Evolutionary conservation across 1,140 invertebrate genomes (phyloP), one percentile per base, ranked within the genome.

Genomic region (Habropoda laboriosa): DNA sequence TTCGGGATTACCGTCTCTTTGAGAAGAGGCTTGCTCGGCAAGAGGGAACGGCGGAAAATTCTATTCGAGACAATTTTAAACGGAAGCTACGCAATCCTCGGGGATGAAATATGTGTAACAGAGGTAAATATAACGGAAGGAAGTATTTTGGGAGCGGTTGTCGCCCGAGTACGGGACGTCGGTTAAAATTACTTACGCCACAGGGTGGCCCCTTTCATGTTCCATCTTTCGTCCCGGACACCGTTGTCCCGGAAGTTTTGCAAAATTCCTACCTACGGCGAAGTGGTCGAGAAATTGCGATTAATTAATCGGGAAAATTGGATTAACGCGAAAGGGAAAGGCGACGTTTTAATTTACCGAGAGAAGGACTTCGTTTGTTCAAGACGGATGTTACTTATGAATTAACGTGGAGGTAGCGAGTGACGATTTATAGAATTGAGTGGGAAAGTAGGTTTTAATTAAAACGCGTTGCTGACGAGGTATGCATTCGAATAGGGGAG

Each of bases 61-160:
- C 42, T 35, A 60, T 73, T 73, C 30, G n/a, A 38, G 13, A 73
- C 40, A 60, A 47, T 73, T 60, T 72, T 60, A 60, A n/a, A 30
- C 30, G 55, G 42, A 72, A 60, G 30, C 10, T 60, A 35, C 13
- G 30, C 30, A 35, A 58, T 47, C 35, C 55, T 7, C 38, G 4
- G 4, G 35, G n/a, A 35, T 24, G 51, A 45, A 58, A 71, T 42
- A 45, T 32, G 51, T 61, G 1, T 13, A 32, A 38, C 21, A 7
- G 12, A 21, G 21, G 60, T 55, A 53, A 75, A 72, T 72, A 60
- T 21, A 58, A 72, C 55, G 70, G 51, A 72, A 72, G 55, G 70
- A 72, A 35, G 21, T 72, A 32, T 60, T 72, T 35, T 30, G 21
- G 18, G n/a, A 12, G 21, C 13, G 5, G 18, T 3, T n/a, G 16